Conservation (phyloP, 2,113 vertebrate species). For the Oryzias curvinotus region DNA sequence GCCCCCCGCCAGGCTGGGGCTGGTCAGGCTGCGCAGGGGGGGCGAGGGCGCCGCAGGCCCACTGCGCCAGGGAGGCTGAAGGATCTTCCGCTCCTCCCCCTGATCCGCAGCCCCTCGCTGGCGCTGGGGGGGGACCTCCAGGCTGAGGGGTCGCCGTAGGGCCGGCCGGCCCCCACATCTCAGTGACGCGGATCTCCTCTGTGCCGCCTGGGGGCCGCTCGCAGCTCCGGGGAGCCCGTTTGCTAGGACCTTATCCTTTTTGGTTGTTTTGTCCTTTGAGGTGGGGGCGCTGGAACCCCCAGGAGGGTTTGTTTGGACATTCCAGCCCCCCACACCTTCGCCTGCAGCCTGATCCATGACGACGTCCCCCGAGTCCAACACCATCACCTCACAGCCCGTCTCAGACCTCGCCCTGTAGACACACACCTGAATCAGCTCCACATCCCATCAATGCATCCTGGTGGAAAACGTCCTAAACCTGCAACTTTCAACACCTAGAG, state of each 20-base stretch:
- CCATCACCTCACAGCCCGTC: conserved; percentile 77
- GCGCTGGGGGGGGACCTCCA: conserved; percentile 60
- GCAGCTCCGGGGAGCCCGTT: conserved; percentile 65
- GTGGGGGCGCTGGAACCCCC: too few species aligned
- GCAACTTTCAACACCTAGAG: too few species aligned
- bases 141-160: conserved; percentile 58
- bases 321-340: conserved; percentile 41
- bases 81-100: conserved; percentile 30
- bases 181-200: conserved; percentile 15
- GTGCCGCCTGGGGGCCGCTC: conserved; percentile 40
- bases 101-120: conserved; percentile 49
- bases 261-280: conserved; percentile 32
- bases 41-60: conserved; percentile 62
- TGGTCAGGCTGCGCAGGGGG: conserved; percentile 71
- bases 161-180: conserved; percentile 12
- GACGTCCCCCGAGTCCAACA: conserved; percentile 81
- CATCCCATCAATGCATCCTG: background rate
- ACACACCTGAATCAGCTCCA: background rate
- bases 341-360: conserved; percentile 76
- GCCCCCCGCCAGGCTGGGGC: conserved; percentile 64
- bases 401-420: conserved; percentile 42
- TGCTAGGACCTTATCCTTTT: conserved; percentile 51
- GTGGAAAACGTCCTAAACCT: too few species aligned
- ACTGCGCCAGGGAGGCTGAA: conserved; percentile 75
- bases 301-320: conserved; percentile 31